Conservation (phyloP, 2,797 vertebrate species). For the Glyptemys insculpta region DNA sequence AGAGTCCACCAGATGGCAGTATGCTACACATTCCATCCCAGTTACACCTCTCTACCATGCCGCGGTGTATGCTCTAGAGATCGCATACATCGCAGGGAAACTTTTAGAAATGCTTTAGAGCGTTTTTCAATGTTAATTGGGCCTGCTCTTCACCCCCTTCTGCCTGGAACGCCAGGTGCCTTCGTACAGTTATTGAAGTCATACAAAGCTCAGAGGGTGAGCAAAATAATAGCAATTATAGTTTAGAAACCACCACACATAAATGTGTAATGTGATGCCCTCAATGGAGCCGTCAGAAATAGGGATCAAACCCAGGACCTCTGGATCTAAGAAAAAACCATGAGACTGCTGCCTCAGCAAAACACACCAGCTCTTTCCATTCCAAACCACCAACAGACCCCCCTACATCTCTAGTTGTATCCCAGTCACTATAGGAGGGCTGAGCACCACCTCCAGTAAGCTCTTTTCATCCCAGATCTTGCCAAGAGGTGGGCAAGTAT, state of each 20-base stretch:
- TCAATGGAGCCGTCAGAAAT: not conserved
- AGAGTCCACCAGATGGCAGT: not conserved
- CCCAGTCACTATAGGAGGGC: too few species aligned
- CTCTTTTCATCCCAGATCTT: too few species aligned
- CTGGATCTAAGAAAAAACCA: too few species aligned
- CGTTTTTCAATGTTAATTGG: not conserved
- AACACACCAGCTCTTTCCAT: too few species aligned
- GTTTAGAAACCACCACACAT: not conserved
- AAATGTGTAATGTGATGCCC: too few species aligned
- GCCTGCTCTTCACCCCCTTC: not conserved
- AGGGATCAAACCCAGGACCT: not conserved
- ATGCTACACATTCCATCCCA: not conserved
- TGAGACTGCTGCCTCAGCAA: too few species aligned
- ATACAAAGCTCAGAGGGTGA: not conserved
- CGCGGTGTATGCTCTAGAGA: not conserved
- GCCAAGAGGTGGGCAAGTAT: too few species aligned
- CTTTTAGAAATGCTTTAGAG: not conserved
- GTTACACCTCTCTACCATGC: not conserved
- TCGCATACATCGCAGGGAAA: fast-evolving
- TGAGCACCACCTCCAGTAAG: too few species aligned
- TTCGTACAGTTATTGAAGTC: fast-evolving
- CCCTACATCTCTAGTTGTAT: too few species aligned
- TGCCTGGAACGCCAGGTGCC: not conserved
- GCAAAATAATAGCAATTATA: fast-evolving
- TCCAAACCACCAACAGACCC: too few species aligned